Evolutionary conservation across 2,888 invertebrate genomes (phyloP), one percentile per base, ranked within the genome.

Genomic region (Loripinus fragilis): DNA sequence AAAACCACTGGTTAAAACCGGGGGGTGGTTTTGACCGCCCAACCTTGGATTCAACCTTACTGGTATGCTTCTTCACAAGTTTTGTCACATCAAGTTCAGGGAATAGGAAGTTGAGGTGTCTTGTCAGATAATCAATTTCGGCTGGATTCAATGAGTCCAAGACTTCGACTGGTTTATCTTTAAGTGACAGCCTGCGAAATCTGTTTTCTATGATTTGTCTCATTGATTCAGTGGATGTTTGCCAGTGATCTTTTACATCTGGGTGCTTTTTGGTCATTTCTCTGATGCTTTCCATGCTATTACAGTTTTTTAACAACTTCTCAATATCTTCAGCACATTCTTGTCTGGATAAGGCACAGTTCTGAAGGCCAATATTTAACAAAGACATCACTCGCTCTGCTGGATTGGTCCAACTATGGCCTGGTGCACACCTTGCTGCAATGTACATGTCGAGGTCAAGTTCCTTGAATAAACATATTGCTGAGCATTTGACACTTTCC

Each of bases 351-450:
- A 76, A 35, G 20, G 71, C 76, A 20, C 38, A 23, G 35, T 76
- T 76, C 38, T 71, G 76, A 28, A 71, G 41, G 17, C 65, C 76
- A 23, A 76, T 65, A 48, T 76, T 76, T 50, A 76, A 41, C 10
- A 65, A n/a, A 20, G 71, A 71, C 76, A 76, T 76, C 20, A 85
- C 69, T 30, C 85, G 45, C 67, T 85, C 83, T 15, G 73, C 83
- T 48, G 82, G 81, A 55, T 85, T 86, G 0, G 64, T 41, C 82
- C 84, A 82, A 12, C 25, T 30, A 45, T 85, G 78, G 7, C 84
- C 80, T 41, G 86, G 86, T 30, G 84, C 84, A 45, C 84, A 82
- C 64, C 82, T 52, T 8, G 35, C 35, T 23, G 81, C 81, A 17
- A 76, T 38, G 15, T 79, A 45, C 0, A 75, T 2, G 1, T 81